phyloP scores from a whole-genome alignment of 1,140 invertebrate species.

The Mizuhopecten yessoensis region DNA sequence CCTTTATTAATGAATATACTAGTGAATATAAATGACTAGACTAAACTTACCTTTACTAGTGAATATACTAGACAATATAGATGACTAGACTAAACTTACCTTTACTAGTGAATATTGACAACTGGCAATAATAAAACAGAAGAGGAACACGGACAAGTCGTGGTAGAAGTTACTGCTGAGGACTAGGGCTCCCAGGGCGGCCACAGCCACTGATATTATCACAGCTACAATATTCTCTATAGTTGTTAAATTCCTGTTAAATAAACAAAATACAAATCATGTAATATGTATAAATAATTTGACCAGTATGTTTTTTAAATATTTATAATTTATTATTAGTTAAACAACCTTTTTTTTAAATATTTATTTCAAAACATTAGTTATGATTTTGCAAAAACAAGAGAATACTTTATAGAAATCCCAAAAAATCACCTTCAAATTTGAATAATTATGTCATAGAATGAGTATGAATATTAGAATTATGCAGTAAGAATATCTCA shows the following conservation, averaged over 20 bases:
- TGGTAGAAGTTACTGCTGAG: conserved; percentile 94
- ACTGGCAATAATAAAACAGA: conserved; percentile 98
- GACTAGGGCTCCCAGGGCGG: conserved; percentile 92
- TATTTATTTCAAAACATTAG: too few species aligned
- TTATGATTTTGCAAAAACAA: too few species aligned
- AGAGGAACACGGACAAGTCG: conserved; percentile 96
- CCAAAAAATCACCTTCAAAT: too few species aligned
- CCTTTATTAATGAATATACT: conserved; percentile 82
- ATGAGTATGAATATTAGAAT: too few species aligned
- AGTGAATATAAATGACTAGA: too few species aligned
- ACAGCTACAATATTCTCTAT: conserved; percentile 93
- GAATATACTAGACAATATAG: too few species aligned
- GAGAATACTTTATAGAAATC: too few species aligned
- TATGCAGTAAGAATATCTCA: neutral
- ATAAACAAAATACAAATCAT: conserved; percentile 50
- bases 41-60: neutral
- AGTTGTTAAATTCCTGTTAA: conserved; percentile 89
- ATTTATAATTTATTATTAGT: too few species aligned
- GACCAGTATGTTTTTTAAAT: too few species aligned
- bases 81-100: conserved; percentile 70
- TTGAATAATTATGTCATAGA: too few species aligned
- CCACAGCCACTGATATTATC: conserved; percentile 92
- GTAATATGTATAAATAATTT: too few species aligned
- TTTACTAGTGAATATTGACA: conserved; percentile 99
- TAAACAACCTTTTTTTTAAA: too few species aligned